These are phyloP conservation scores for Avahi laniger DNA, from an alignment of 2,797 vertebrate species.

Conservation along the genomic window DNA sequence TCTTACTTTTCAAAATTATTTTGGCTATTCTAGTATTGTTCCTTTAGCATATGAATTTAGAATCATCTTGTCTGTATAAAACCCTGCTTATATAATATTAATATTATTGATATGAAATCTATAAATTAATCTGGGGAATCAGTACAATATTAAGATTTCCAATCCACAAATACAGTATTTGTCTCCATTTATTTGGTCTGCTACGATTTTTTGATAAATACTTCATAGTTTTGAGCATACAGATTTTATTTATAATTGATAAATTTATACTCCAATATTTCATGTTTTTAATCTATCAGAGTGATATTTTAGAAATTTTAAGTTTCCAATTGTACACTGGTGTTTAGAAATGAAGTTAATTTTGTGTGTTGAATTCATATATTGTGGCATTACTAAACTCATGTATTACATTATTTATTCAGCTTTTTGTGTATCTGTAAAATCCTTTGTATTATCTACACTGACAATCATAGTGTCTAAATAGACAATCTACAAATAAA, in stretches of 20 bases:
- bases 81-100: background rate
- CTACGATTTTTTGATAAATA: background rate
- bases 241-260: background rate
- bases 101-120: background rate
- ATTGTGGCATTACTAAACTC: background rate
- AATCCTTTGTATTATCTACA: background rate
- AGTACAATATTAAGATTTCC: background rate
- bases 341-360: background rate
- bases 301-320: background rate
- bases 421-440: background rate
- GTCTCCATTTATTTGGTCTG: background rate
- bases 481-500: background rate
- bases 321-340: background rate
- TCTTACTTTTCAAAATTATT: background rate
- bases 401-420: background rate
- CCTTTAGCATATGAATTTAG: background rate
- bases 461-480: background rate
- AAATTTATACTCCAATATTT: background rate
- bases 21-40: background rate
- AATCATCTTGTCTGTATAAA: background rate
- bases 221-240: background rate
- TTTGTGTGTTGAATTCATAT: background rate
- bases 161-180: background rate
- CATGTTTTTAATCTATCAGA: background rate
- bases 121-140: background rate